Percentiles rank a stretch among this genome's conserved stretches.
Evolutionary conservation across 2,888 invertebrate species (phyloP).

Genomic region (Arge pagana): DNA sequence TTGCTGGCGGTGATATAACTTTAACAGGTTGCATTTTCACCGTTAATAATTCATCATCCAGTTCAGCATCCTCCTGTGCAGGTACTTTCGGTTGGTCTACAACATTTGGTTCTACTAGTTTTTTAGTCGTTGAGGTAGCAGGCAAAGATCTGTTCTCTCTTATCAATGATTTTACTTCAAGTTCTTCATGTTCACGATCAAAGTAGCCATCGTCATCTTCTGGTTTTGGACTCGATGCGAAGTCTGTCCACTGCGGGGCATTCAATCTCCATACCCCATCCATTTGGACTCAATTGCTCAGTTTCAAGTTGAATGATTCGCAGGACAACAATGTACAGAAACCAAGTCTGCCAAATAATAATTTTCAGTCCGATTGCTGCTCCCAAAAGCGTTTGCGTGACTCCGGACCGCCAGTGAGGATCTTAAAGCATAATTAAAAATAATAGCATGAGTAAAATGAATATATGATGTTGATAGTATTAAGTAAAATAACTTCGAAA

Average conservation of each 20-base stretch:
- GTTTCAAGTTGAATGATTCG: no score
- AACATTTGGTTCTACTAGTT: no score
- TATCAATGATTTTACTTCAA: slow-evolving; percentile 9
- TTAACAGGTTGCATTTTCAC: slow-evolving; percentile 32
- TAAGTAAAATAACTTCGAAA: no score
- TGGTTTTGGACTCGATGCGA: slow-evolving; percentile 38
- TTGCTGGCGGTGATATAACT: slow-evolving; percentile 31
- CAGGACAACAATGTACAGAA: no score
- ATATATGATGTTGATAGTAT: no score
- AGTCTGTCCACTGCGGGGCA: slow-evolving; percentile 49
- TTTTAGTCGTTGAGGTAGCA: not conserved
- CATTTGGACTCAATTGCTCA: no score
- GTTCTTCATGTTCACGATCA: slow-evolving; percentile 30
- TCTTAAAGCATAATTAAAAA: no score
- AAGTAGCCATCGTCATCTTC: slow-evolving; percentile 39
- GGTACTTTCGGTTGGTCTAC: not conserved
- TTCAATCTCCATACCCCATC: slow-evolving; percentile 28
- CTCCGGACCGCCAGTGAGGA: no score
- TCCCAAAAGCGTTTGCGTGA: no score
- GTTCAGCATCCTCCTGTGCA: slow-evolving; percentile 24
- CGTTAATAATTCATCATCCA: slow-evolving; percentile 31
- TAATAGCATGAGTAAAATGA: no score
- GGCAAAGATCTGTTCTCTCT: not conserved
- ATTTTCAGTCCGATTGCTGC: no score
- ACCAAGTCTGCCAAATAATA: no score